Percentiles rank a stretch among this genome's conserved stretches.
Conservation (phyloP, 2,113 vertebrate genomes). For the Alaudala cheleensis region DNA sequence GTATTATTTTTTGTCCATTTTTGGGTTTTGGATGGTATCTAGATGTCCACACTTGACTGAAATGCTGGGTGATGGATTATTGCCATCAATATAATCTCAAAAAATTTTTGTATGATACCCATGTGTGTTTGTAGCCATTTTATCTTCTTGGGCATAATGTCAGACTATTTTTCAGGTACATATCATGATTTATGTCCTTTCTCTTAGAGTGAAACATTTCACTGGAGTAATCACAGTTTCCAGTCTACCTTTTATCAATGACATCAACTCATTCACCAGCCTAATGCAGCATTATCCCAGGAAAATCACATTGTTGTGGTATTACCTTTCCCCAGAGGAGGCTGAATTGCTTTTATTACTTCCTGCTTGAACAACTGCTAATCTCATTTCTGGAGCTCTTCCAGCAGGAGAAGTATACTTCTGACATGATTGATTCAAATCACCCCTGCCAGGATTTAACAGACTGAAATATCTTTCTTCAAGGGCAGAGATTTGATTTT, state of each 20-base stretch:
- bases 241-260: constrained; percentile 47
- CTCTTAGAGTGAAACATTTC: background rate
- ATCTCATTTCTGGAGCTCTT: constrained; percentile 47
- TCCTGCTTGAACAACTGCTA: constrained; percentile 41
- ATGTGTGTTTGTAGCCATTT: background rate
- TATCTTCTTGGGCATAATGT: background rate
- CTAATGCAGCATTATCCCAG: constrained; percentile 21
- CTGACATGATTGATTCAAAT: background rate
- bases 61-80: background rate
- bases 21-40: background rate
- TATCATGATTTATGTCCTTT: background rate
- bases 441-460: background rate
- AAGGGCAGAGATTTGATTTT: constrained; percentile 1
- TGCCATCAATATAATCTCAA: background rate
- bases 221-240: background rate
- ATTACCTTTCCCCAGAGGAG: constrained; percentile 44
- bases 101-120: background rate
- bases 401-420: constrained; percentile 1
- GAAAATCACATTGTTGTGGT: constrained; percentile 2
- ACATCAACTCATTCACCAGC: constrained; percentile 3
- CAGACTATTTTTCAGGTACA: background rate
- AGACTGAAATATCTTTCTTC: constrained; percentile 1
- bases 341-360: constrained; percentile 55
- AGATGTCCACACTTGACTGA: background rate
- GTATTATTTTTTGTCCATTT: background rate